Base-by-base conservation (phyloP, 1,140 invertebrate species). In the Ylistrum balloti region DNA sequence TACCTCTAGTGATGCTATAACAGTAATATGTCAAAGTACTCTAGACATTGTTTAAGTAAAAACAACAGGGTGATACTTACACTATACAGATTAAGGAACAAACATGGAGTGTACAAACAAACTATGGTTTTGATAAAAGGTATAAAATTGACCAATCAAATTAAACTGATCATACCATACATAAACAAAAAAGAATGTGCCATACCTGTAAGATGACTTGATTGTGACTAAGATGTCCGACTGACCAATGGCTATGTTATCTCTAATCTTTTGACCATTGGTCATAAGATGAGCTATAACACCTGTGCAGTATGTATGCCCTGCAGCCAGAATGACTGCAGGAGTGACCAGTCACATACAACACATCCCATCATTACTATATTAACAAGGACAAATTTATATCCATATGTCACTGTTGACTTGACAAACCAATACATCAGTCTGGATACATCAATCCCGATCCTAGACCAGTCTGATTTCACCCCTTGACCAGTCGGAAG, bases 311-410 rank as follows among this genome's bases (percentile, higher is more conserved):
- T 74, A 74, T 74, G 56, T 74, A 28, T 74, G 56, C 56, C 56
- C 56, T 74, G 20, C 1, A n/a, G 56, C 56, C 56, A 28, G 45
- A 38, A 38, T 38, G 35, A 13, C 35, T 38, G 35, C 5, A 38
- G 13, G 11, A 48, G 9, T 74, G 56, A 74, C 56, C 56, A 56
- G 45, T 56, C 45, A 74, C 56, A 28, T 74, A 74, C n/a, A 74
- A 74, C n/a, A 74, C 13, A 74, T 38, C 35, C 35, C 35, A 38
- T 74, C 56, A 74, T 74, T 74, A 74, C 56, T 74, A 17, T 74
- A 74, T n/a, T 74, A 74, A 74, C 56, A 74, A 74, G 56, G 56
- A 74, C n/a, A 74, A n/a, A 28, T 74, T 74, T 74, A 74, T 74
- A 28, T 9, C 56, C 17, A 17, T 74, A 28, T n/a, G 56, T 74